These are phyloP conservation scores for Vesta saturnalis DNA, from an alignment of 2,888 invertebrate species.

Conservation along the genomic window DNA sequence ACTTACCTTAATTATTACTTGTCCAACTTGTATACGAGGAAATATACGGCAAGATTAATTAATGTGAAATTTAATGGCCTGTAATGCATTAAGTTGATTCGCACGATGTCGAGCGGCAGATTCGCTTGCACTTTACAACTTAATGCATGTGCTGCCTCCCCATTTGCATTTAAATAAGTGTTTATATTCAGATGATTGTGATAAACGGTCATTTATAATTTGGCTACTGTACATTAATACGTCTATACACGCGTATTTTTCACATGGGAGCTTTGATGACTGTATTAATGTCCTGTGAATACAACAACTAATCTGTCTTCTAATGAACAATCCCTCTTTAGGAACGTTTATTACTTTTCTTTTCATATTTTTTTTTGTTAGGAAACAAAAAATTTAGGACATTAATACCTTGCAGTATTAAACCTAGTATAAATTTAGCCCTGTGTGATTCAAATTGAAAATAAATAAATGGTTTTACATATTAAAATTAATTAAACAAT, in stretches of 20 bases:
- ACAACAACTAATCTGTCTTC: constrained; percentile 9
- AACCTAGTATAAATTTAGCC: too few species aligned
- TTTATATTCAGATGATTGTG: constrained; percentile 41
- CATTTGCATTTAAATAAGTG: constrained; percentile 49
- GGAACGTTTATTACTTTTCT: neutral
- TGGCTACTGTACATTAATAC: constrained; percentile 14
- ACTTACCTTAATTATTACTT: constrained; percentile 32
- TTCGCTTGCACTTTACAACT: constrained; percentile 48
- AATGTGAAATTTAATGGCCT: constrained; percentile 67
- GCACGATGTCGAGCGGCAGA: constrained; percentile 45
- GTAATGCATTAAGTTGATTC: constrained; percentile 52
- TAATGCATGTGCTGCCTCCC: constrained; percentile 45
- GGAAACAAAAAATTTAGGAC: too few species aligned
- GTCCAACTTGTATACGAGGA: constrained; percentile 32
- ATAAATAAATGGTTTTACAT: too few species aligned
- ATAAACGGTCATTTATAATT: constrained; percentile 29
- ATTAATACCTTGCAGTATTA: too few species aligned
- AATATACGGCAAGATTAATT: constrained; percentile 60
- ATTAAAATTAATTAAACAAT: too few species aligned
- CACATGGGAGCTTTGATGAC: constrained; percentile 21
- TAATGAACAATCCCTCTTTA: neutral
- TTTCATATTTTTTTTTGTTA: too few species aligned
- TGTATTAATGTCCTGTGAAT: constrained; percentile 17
- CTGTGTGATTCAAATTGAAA: too few species aligned
- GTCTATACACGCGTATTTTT: constrained; percentile 24